Evolutionary conservation across 1,140 invertebrate genomes (phyloP), one percentile per base, ranked within the genome.

Genomic region (Nylanderia fulva): DNA sequence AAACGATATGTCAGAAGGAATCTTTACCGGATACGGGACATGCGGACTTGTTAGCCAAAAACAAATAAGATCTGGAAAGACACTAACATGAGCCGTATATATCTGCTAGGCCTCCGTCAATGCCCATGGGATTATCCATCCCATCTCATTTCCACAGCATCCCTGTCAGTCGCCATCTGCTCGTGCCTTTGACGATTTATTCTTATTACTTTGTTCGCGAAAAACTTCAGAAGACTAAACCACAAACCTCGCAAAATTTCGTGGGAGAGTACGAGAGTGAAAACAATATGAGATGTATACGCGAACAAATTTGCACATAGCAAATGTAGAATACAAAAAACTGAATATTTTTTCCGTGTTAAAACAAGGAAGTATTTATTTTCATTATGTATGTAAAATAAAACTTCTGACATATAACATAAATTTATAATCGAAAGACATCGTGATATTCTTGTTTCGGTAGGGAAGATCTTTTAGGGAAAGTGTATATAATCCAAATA

Each of bases 51-150:
- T 92, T 93, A 93, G 91, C 86, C 85, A 90, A 92, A 93, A 93
- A 93, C 92, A 93, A 92, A 93, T 93, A 92, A 89, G 90, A 87
- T 84, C 87, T 75, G 84, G 66, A 29, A 72, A 84, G 71, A 54
- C 61, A 75, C 69, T 79, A 87, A 87, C 84, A 69, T 58, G 29
- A 69, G 48, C 24, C 85, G 60, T 88, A 84, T 88, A 90, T 90
- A 90, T 93, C 90, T 88, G 89, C 86, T 90, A 86, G 88, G 87
- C 86, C 86, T 86, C 90, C 88, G 87, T 91, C 90, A 85, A 89
- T 86, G 86, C 93, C 90, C 93, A 87, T 84, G 93, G 93, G 92
- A 93, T 93, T 92, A 93, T 93, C 88, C 91, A 52, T 91, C 87
- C 91, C 88, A 91, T 93, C 92, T 93, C 88, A 88, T 89, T 92